Evolutionary conservation across 1,140 invertebrate species (phyloP).

Genomic region (Drosophila persimilis): DNA sequence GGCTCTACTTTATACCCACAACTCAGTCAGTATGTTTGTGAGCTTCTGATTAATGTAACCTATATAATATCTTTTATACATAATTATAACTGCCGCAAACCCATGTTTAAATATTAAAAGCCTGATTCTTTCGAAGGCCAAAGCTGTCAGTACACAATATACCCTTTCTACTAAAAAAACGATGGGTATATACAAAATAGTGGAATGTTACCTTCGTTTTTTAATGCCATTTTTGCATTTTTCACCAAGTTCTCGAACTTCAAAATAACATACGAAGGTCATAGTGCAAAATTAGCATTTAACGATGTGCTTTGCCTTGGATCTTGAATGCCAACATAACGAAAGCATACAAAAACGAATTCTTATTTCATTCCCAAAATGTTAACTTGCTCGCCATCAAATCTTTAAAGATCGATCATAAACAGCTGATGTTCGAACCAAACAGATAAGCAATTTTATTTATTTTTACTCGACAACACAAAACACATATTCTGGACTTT

Average conservation of each 20-base stretch:
- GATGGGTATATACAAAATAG: constrained; percentile 5
- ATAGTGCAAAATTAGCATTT: constrained; percentile 38
- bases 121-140: too few relatives aligned
- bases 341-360: constrained; percentile 27
- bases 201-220: constrained; percentile 10
- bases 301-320: constrained; percentile 38
- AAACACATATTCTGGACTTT: constrained; percentile 33
- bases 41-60: too few relatives aligned
- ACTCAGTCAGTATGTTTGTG: too few relatives aligned
- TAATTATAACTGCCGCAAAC: too few relatives aligned
- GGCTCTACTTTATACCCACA: too few relatives aligned
- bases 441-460: too few relatives aligned
- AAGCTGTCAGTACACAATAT: background rate
- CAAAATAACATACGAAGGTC: constrained; percentile 35
- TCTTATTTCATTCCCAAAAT: constrained; percentile 1
- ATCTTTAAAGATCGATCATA: too few relatives aligned
- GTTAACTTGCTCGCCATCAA: background rate
- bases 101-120: too few relatives aligned
- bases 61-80: too few relatives aligned
- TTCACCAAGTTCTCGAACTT: constrained; percentile 36
- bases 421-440: too few relatives aligned
- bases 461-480: too few relatives aligned
- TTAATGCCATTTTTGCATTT: constrained; percentile 40
- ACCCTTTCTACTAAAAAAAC: background rate
- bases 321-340: constrained; percentile 25